Conservation (phyloP, 2,113 vertebrate genomes). For the Promerops cafer region DNA sequence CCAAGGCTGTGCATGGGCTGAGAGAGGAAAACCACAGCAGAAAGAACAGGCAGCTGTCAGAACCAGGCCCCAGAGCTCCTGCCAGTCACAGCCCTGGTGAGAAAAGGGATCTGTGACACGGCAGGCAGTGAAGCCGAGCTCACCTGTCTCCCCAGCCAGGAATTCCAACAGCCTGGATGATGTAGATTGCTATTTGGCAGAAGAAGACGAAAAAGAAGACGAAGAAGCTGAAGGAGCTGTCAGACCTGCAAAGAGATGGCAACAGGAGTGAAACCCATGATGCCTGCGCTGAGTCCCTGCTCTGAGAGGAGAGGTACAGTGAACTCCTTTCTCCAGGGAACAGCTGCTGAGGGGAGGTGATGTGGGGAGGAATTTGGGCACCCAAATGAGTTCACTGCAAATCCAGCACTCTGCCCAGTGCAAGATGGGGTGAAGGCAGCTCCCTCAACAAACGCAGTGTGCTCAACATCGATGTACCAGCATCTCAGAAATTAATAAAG, state of each 20-base stretch:
- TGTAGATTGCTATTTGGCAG: constrained; percentile 90
- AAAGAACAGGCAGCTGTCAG: not conserved
- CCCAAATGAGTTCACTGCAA: not conserved
- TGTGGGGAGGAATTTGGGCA: not conserved
- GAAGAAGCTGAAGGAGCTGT: constrained; percentile 99
- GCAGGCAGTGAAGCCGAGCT: not conserved
- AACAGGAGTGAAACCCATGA: not conserved
- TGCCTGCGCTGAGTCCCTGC: not conserved
- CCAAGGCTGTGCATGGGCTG: not conserved
- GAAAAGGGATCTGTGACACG: not conserved
- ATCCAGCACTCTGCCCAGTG: not conserved
- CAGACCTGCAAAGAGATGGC: constrained; percentile 77
- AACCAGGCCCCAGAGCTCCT: not conserved
- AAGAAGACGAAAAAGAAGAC: constrained; percentile 97
- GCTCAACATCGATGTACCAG: not conserved
- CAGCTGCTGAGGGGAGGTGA: not conserved
- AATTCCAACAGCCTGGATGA: constrained; percentile 92
- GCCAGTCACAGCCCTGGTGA: not conserved
- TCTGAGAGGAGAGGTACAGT: not conserved
- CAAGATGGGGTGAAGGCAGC: not conserved
- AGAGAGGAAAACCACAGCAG: not conserved
- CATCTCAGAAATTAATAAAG: not conserved
- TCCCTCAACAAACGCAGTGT: rapidly evolving
- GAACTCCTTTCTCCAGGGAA: not conserved
- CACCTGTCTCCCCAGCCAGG: constrained; percentile 92